Evolutionary conservation across 2,888 invertebrate genomes (phyloP).

Genomic region (Caenorhabditis imperialis): DNA sequence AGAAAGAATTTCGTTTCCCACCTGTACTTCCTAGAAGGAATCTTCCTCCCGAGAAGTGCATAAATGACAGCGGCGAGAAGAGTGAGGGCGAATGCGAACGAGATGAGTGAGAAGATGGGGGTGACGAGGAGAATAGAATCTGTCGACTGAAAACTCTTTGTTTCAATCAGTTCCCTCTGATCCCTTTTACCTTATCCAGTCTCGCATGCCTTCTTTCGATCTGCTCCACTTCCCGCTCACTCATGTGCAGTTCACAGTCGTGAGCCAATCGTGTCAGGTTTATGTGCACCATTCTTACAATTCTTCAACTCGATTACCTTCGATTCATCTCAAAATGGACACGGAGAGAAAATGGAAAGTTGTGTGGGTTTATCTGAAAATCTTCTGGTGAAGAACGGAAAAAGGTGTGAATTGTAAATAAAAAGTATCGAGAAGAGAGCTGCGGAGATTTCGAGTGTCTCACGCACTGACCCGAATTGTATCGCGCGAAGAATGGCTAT

Average conservation of each 20-base stretch:
- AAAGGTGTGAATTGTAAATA: conserved; percentile 3
- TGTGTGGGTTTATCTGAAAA: conserved; percentile 3
- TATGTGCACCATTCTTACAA: conserved; percentile 44
- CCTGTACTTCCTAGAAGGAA: conserved; percentile 68
- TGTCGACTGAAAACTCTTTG: conserved; percentile 44
- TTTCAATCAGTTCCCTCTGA: neutral
- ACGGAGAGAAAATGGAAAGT: neutral
- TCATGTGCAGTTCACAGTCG: conserved; percentile 53
- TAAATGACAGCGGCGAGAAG: conserved; percentile 58
- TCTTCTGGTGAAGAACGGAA: conserved; percentile 2
- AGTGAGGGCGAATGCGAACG: conserved; percentile 49
- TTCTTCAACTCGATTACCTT: conserved; percentile 2
- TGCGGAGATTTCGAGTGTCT: conserved; percentile 34
- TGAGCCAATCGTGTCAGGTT: conserved; percentile 48
- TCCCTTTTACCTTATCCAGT: conserved; percentile 28
- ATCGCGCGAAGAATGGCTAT: conserved; percentile 13
- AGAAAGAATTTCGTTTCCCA: conserved; percentile 3
- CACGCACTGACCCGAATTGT: conserved; percentile 46
- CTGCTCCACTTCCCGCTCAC: conserved; percentile 33
- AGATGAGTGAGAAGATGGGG: conserved; percentile 58
- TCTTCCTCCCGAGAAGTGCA: conserved; percentile 55
- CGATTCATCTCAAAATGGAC: conserved; percentile 6
- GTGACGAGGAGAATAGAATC: conserved; percentile 53
- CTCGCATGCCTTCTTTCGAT: conserved; percentile 47
- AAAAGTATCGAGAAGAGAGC: conserved; percentile 9